A percentile compares a stretch with the other conserved stretches of the same genome.
phyloP scores from a whole-genome alignment of 2,888 invertebrate genomes.

The Mesopsocus fuscifrons region DNA sequence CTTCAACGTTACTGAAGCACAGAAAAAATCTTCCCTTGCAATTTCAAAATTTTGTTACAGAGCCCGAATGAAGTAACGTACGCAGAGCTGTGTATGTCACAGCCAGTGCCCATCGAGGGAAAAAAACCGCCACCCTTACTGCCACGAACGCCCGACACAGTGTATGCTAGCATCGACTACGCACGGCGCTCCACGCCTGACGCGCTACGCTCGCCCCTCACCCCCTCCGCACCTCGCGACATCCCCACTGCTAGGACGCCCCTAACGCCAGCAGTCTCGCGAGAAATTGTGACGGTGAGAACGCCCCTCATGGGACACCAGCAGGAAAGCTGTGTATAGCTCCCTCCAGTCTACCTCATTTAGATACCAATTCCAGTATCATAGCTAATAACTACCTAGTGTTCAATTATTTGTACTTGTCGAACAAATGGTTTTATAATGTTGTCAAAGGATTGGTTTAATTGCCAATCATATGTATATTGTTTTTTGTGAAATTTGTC shows the following conservation, averaged over 20 bases:
- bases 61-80: constrained; percentile 36
- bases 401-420: no score
- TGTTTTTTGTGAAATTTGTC: no score
- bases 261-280: constrained; percentile 27
- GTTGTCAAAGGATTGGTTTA: no score
- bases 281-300: constrained; percentile 50
- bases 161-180: constrained; percentile 57
- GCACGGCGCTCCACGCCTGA: constrained; percentile 30
- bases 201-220: constrained; percentile 14
- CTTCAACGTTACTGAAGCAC: no score
- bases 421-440: no score
- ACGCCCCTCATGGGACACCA: constrained; percentile 48
- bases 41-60: no score
- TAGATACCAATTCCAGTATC: no score
- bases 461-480: no score
- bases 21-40: no score
- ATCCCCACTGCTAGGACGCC: constrained; percentile 52
- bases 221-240: constrained; percentile 28
- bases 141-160: constrained; percentile 37
- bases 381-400: no score
- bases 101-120: constrained; percentile 31
- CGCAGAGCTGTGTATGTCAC: constrained; percentile 36
- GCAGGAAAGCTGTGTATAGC: constrained; percentile 49
- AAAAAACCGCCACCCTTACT: constrained; percentile 20
- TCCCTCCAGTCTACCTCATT: constrained; percentile 10